Conservation (phyloP, 2,888 invertebrate genomes). For the Caenorhabditis becei region DNA sequence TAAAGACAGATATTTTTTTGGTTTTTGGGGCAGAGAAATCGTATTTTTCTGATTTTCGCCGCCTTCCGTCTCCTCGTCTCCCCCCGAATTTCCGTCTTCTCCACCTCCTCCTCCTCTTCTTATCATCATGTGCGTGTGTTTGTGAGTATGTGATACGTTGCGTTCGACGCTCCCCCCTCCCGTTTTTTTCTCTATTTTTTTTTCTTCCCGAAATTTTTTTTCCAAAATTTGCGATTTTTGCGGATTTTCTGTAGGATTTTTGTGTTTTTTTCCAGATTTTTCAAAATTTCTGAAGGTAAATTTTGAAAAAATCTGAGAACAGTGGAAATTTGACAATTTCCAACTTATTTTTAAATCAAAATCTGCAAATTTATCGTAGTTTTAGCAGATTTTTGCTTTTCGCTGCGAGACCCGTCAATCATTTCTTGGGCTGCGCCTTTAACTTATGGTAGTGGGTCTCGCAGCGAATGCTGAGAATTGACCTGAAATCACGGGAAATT, state of each 20-base stretch:
- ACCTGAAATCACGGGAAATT: no score
- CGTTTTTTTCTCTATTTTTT: slow-evolving; percentile 5
- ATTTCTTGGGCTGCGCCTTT: no score
- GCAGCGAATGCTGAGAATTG: no score
- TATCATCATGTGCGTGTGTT: slow-evolving; percentile 17
- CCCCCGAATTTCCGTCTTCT: slow-evolving; percentile 14
- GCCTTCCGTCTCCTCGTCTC: slow-evolving; percentile 4
- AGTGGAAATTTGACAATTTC: no score
- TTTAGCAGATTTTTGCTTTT: no score
- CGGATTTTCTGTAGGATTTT: background rate
- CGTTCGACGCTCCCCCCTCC: slow-evolving; percentile 16
- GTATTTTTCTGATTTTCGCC: background rate
- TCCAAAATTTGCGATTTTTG: background rate
- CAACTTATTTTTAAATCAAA: no score
- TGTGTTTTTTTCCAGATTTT: background rate
- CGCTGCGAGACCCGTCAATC: no score
- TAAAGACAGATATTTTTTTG: no score
- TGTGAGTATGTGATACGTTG: slow-evolving; percentile 27
- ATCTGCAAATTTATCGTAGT: no score
- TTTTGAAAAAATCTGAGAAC: no score
- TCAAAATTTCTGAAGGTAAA: background rate
- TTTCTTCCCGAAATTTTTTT: background rate
- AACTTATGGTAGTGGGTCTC: no score
- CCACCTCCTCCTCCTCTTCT: slow-evolving; percentile 6
- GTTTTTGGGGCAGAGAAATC: background rate